Evolutionary conservation across 35 echinoderm and acorn worm genomes (phyloP), one percentile per base, ranked within the genome.

Genomic region (Acanthaster planci): DNA sequence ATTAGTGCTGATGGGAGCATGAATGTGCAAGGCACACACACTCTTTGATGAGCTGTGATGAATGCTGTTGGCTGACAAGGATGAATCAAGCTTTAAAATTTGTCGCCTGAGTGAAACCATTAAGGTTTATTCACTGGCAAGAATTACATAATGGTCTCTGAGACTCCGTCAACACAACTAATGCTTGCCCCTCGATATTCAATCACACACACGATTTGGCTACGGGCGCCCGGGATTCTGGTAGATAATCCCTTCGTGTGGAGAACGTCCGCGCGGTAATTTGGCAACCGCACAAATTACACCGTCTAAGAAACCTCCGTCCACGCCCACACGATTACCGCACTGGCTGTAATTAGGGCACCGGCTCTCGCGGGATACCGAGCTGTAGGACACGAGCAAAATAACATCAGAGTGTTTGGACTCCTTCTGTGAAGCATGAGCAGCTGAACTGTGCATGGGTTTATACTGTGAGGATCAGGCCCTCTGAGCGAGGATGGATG

Each of bases 131-230:
- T 72, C 34, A 31, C 30, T n/a, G n/a, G n/a, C 7, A 8, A 19
- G 34, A 31, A 31, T 72, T 19, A 72, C 14, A 72, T 26, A 26
- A 23, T 14, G 22, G 2, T 14, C 64, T 31, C 14, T 72, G 34
- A 19, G 42, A 72, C 64, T 34, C 14, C 10, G 30, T 34, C 19
- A 72, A 31, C 64, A 72, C 34, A 34, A 72, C 64, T 72, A 72
- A 72, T 72, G 14, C 64, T 29, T 34, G 19, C 34, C 23, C 34
- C 34, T 31, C 64, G 26, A 14, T 72, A 29, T 29, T 21, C 30
- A 72, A 72, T 72, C 64, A 72, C 64, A 72, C n/a, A n/a, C 64
- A 72, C 30, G 64, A 72, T 72, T 72, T 72, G 34, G 64, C 30
- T 72, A 72, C 23, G 64, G 64, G 64, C 26, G 64, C 26, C 64